Percentiles rank a stretch among this genome's conserved stretches.
Evolutionary conservation across 2,888 invertebrate genomes (phyloP).

Genomic region (Agrenia bidenticulata): DNA sequence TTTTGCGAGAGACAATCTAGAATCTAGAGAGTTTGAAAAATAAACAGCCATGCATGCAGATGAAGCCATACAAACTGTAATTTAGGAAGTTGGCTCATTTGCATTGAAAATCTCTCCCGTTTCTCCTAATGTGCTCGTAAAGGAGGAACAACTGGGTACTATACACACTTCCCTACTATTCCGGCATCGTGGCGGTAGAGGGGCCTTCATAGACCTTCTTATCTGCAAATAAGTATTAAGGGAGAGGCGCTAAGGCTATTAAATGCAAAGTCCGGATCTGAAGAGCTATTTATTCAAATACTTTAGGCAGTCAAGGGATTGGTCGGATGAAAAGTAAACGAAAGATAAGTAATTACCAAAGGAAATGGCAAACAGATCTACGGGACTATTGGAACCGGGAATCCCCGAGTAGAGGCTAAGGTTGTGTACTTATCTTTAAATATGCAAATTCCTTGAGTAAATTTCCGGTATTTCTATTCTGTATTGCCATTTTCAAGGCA

Average conservation of each 20-base stretch:
- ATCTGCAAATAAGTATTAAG: background rate
- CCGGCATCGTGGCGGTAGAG: no score
- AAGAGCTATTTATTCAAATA: constrained; percentile 14
- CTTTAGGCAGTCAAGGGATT: constrained; percentile 8
- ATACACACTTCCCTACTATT: no score
- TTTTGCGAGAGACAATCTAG: no score
- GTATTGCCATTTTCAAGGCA: no score
- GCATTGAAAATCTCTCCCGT: constrained; percentile 2
- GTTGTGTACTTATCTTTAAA: constrained; percentile 10
- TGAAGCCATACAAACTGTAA: background rate
- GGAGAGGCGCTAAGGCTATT: no score
- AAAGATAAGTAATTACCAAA: constrained; percentile 12
- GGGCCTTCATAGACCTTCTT: no score
- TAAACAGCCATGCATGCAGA: constrained; percentile 7
- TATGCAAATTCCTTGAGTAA: constrained; percentile 7
- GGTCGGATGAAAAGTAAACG: constrained; percentile 14
- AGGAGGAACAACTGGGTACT: background rate
- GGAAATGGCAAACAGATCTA: constrained; percentile 18
- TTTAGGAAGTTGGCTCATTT: constrained; percentile 16
- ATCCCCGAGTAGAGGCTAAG: no score
- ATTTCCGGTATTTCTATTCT: no score
- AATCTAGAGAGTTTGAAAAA: constrained; percentile 1
- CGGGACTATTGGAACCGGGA: background rate
- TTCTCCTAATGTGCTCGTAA: constrained; percentile 13
- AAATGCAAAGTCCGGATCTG: constrained; percentile 9